Evolutionary conservation across 2,888 invertebrate species (phyloP).

Genomic region (Ernsta delagoae): DNA sequence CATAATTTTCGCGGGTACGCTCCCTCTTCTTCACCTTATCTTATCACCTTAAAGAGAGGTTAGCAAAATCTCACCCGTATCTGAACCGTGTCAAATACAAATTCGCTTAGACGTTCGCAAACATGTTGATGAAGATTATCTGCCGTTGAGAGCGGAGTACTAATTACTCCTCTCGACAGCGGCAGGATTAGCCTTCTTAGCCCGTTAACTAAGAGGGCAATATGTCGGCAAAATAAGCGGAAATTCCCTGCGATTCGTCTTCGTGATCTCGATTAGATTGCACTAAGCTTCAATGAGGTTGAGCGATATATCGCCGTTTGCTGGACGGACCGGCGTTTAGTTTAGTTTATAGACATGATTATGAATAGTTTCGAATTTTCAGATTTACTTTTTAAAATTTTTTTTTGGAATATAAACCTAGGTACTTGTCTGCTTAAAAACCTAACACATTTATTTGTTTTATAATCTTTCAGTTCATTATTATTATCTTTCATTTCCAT

Average conservation of each 20-base stretch:
- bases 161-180: constrained; percentile 53
- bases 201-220: constrained; percentile 54
- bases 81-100: constrained; percentile 14
- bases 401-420: too few species aligned
- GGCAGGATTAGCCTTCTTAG: constrained; percentile 54
- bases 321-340: constrained; percentile 2
- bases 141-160: constrained; percentile 46
- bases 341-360: neutral
- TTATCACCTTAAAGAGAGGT: constrained; percentile 2
- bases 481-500: too few species aligned
- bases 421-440: too few species aligned
- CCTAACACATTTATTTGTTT: too few species aligned
- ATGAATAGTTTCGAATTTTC: neutral
- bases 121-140: constrained; percentile 47
- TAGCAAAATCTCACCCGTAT: constrained; percentile 8
- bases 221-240: constrained; percentile 58
- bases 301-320: constrained; percentile 31
- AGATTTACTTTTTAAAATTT: too few species aligned
- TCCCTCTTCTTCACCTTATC: neutral
- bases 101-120: constrained; percentile 29
- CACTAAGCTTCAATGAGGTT: constrained; percentile 33
- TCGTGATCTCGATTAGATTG: constrained; percentile 42
- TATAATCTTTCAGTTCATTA: too few species aligned
- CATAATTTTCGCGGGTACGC: too few species aligned
- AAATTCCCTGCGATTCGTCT: constrained; percentile 49